Evolutionary conservation across 2,888 invertebrate genomes (phyloP).

Genomic region (Fragum fragum): DNA sequence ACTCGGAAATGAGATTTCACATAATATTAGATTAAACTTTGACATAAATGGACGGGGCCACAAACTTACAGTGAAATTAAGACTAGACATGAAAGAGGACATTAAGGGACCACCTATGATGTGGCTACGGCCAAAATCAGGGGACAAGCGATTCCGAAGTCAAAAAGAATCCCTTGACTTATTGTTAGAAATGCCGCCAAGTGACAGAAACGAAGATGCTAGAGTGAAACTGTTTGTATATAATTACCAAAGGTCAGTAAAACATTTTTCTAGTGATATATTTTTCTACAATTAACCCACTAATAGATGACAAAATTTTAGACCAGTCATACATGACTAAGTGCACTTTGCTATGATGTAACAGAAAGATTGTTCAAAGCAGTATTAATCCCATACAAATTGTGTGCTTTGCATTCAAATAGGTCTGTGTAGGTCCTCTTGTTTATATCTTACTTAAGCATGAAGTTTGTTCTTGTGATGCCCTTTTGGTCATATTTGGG

Average conservation of each 20-base stretch:
- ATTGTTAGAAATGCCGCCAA: constrained; percentile 68
- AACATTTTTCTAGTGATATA: no score
- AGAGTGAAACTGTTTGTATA: constrained; percentile 68
- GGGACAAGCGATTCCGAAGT: constrained; percentile 70
- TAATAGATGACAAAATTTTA: no score
- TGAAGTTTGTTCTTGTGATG: no score
- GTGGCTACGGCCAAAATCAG: constrained; percentile 71
- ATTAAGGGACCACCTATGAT: constrained; percentile 70
- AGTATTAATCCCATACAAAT: no score
- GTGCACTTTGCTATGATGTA: no score
- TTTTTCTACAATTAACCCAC: no score
- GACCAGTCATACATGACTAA: no score
- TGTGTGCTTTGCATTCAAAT: no score
- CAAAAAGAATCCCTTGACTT: constrained; percentile 62
- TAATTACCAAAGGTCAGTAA: constrained; percentile 70
- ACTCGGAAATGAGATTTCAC: constrained; percentile 62
- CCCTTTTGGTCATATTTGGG: no score
- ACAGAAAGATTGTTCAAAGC: no score
- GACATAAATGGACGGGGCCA: constrained; percentile 72
- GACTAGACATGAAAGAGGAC: constrained; percentile 66
- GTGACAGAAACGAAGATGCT: constrained; percentile 67
- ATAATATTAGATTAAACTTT: constrained; percentile 72
- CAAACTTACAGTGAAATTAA: constrained; percentile 71
- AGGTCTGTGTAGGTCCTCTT: no score
- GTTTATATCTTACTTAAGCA: no score